Percentiles rank a stretch among this genome's conserved stretches.
Evolutionary conservation across 2,113 vertebrate genomes (phyloP).

Genomic region (Nothocercus nigrocapillus): DNA sequence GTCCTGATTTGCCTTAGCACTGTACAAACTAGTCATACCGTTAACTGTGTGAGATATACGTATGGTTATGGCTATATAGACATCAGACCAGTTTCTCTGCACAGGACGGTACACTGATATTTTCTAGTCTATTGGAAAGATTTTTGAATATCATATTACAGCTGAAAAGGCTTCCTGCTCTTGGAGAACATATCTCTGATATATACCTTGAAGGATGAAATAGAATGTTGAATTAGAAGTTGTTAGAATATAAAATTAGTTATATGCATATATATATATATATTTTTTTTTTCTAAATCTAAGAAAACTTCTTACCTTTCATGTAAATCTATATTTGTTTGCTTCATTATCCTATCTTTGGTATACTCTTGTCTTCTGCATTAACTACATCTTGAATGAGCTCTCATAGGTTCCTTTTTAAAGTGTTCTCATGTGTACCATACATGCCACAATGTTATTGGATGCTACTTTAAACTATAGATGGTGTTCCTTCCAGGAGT

Average conservation of each 20-base stretch:
- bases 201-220: not conserved
- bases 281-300: not conserved
- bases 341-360: not conserved
- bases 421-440: not conserved
- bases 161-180: not conserved
- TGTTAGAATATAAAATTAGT: not conserved
- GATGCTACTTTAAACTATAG: not conserved
- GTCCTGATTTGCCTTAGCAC: not conserved
- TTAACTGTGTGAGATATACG: not conserved
- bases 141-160: not conserved
- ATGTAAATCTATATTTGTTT: rapidly evolving
- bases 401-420: not conserved
- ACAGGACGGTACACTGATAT: not conserved
- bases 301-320: not conserved
- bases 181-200: not conserved
- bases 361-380: not conserved
- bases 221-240: not conserved
- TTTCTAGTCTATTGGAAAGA: not conserved
- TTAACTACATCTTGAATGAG: not conserved
- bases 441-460: rapidly evolving
- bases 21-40: not conserved
- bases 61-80: not conserved
- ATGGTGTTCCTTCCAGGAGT: not conserved
- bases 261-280: not conserved
- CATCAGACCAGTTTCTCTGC: not conserved